phyloP scores from a whole-genome alignment of 2,113 vertebrate genomes.

The Etia nguti region DNA sequence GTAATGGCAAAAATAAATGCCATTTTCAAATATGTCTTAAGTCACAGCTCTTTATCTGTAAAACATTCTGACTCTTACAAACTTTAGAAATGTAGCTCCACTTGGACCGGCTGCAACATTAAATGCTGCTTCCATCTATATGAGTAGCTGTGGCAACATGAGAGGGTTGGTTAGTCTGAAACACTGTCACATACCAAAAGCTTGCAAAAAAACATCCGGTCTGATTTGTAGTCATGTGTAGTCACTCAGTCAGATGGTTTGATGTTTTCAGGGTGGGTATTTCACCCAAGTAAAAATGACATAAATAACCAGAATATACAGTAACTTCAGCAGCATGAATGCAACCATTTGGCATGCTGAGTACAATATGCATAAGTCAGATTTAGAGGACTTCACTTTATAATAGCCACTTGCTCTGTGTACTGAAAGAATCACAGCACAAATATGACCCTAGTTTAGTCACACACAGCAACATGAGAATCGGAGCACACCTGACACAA shows the following conservation, averaged over 20 bases:
- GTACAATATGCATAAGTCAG: background rate
- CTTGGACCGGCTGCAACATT: background rate
- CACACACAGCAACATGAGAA: background rate
- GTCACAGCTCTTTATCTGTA: background rate
- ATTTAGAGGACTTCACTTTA: background rate
- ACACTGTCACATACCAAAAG: background rate
- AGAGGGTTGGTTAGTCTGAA: background rate
- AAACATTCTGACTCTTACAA: background rate
- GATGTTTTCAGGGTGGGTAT: background rate
- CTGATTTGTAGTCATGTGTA: background rate
- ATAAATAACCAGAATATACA: background rate
- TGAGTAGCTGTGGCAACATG: background rate
- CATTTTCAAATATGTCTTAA: background rate
- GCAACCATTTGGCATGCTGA: background rate
- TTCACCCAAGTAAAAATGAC: background rate
- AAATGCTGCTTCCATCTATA: background rate
- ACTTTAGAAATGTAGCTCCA: background rate
- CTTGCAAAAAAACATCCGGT: background rate
- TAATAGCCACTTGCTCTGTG: background rate
- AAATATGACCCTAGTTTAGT: background rate
- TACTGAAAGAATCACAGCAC: background rate
- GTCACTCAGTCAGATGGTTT: background rate
- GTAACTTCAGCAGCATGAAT: background rate
- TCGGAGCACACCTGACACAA: background rate
- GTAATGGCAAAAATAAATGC: background rate